Evolutionary conservation across 2,113 vertebrate species (phyloP).

Genomic region (Dicerorhinus sumatrensis): DNA sequence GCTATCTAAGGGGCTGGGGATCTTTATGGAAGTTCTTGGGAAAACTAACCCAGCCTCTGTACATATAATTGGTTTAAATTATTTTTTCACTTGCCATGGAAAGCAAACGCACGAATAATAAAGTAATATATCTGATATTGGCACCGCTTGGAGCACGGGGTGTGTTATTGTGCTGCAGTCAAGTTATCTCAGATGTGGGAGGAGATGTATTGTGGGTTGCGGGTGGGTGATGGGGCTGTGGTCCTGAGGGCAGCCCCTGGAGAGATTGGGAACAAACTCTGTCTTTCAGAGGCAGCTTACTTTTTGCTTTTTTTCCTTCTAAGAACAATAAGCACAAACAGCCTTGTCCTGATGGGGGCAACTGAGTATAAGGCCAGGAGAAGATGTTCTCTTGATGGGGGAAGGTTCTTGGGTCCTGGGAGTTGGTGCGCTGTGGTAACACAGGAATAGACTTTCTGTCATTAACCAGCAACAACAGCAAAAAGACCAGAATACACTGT

Average conservation of each 20-base stretch:
- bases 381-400: not conserved
- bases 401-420: not conserved
- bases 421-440: not conserved
- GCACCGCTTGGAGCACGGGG: not conserved
- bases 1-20: slow-evolving; percentile 42
- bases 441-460: not conserved
- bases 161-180: not conserved
- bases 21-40: slow-evolving; percentile 44
- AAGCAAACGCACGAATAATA: slow-evolving; percentile 75
- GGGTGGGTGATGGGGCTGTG: no score
- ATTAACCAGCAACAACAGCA: no score
- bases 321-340: not conserved
- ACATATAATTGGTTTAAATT: slow-evolving; percentile 87
- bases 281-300: not conserved
- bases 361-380: not conserved
- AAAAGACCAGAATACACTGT: not conserved
- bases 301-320: not conserved
- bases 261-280: not conserved
- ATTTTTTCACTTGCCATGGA: slow-evolving; percentile 89
- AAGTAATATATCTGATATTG: slow-evolving; percentile 65
- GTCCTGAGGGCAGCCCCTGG: not conserved
- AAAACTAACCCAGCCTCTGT: slow-evolving; percentile 74
- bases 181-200: not conserved
- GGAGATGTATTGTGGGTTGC: fast-evolving
- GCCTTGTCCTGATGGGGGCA: not conserved